phyloP scores from a whole-genome alignment of 2,888 invertebrate species.

The Brachylomia viminalis region DNA sequence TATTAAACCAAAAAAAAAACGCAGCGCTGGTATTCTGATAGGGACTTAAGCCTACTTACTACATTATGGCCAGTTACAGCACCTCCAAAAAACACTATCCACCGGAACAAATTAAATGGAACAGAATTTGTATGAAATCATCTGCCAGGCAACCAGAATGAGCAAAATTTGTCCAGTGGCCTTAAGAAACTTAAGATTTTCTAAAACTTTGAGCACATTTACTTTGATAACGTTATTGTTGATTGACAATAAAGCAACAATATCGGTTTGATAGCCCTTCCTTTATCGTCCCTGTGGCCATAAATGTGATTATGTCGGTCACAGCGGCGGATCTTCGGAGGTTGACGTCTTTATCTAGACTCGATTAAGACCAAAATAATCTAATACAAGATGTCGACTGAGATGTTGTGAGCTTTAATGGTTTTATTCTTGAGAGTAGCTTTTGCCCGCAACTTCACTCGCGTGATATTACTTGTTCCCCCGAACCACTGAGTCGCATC shows the following conservation, averaged over 20 bases:
- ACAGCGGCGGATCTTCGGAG: constrained; percentile 8
- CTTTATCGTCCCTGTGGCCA: constrained; percentile 24
- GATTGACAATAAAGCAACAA: constrained; percentile 51
- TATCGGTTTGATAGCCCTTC: constrained; percentile 39
- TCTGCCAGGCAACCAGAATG: no score
- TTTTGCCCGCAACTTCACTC: not conserved
- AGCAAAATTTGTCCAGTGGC: not conserved
- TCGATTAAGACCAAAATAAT: constrained; percentile 15
- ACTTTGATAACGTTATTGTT: constrained; percentile 38
- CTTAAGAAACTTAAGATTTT: not conserved
- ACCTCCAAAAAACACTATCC: not conserved
- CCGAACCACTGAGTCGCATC: not conserved
- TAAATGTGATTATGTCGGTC: constrained; percentile 44
- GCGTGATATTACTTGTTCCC: not conserved
- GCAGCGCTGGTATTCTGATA: no score
- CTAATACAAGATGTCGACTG: not conserved
- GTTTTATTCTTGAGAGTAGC: not conserved
- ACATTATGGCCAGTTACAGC: not conserved
- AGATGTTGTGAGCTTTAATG: not conserved
- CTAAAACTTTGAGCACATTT: constrained; percentile 29
- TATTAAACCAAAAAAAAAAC: no score
- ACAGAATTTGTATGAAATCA: no score
- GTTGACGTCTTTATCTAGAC: constrained; percentile 36
- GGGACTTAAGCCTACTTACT: not conserved
- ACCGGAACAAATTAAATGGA: no score